Evolutionary conservation across 1,140 invertebrate species (phyloP), one percentile per base, ranked within the genome.

Genomic region (Tetranychus cinnabarinus): DNA sequence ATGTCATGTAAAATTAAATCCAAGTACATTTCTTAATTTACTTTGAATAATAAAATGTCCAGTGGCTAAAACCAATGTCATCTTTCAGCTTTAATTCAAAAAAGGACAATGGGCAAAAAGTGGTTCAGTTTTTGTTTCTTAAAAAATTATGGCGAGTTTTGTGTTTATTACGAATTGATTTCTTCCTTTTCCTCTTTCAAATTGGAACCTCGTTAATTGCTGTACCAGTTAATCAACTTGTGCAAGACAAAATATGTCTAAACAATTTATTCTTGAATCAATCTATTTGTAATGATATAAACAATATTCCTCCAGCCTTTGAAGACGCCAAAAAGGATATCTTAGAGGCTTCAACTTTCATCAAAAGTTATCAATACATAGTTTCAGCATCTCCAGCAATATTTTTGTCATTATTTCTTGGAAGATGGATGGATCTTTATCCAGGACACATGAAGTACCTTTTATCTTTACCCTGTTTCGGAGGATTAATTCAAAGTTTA

Each of bases 211-310:
- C 23, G 15, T 47, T 62, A 33, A 59, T 56, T 13, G 31, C 57
- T 15, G 58, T 62, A 13, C 13, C 61, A 0, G 48, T 54, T 12
- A 59, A 58, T 34, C 61, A 62, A 48, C 35, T 62, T 4, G 57
- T 62, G 1, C 61, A 62, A 52, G 61, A 62, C 42, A 62, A 62
- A 60, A 35, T 62, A 15, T 62, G 61, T 46, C 58, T 58, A 13
- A 36, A 59, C 48, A 47, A 59, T 45, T 62, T 59, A 36, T 23
- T 35, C n/a, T 48, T 50, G 8, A 13, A 42, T 34, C 6, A 47
- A 2, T 15, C 23, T 6, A 48, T 59, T 12, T 62, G 61, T 47
- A 39, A 34, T 35, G 52, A 48, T 23, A n/a, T 52, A 31, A n/a
- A 3, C 8, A 33, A 52, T 6, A 7, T n/a, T 1, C 50, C 2